phyloP scores from a whole-genome alignment of 1,140 invertebrate genomes.

The Diabrotica virgifera region DNA sequence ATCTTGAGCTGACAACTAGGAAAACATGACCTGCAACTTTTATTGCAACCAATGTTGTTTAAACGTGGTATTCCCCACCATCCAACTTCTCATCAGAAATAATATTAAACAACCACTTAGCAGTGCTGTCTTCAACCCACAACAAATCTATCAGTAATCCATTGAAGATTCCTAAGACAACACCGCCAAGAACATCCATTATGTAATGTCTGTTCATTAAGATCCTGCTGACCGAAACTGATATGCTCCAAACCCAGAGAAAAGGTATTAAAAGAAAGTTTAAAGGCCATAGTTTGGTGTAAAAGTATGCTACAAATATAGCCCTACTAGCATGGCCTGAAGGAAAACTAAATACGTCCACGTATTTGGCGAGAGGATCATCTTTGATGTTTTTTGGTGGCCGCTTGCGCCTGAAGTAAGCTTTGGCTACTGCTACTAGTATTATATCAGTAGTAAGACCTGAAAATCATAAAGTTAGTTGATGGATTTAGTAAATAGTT shows the following conservation, averaged over 20 bases:
- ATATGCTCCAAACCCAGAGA: constrained; percentile 69
- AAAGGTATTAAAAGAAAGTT: constrained; percentile 59
- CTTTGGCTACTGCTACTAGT: constrained; percentile 79
- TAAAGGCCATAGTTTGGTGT: constrained; percentile 62
- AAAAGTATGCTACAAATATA: constrained; percentile 71
- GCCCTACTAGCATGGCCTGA: constrained; percentile 93
- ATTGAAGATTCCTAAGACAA: constrained; percentile 72
- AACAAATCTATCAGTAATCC: constrained; percentile 63
- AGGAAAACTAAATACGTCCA: constrained; percentile 94
- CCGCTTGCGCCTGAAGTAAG: constrained; percentile 70
- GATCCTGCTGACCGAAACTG: constrained; percentile 71
- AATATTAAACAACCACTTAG: constrained; percentile 52
- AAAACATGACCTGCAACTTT: too few relatives aligned
- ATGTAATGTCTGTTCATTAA: constrained; percentile 82
- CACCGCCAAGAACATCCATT: constrained; percentile 78
- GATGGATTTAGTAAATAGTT: too few relatives aligned
- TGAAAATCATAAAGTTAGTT: constrained; percentile 43
- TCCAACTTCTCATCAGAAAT: constrained; percentile 58
- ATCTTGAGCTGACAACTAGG: too few relatives aligned
- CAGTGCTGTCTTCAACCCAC: constrained; percentile 61
- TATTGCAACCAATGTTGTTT: constrained; percentile 3
- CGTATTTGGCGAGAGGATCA: constrained; percentile 54
- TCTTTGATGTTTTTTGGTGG: constrained; percentile 66
- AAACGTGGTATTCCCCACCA: constrained; percentile 57
- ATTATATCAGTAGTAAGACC: constrained; percentile 84